Evolutionary conservation across 1,140 invertebrate genomes (phyloP), one percentile per base, ranked within the genome.

Genomic region (Melanaphis sacchari): DNA sequence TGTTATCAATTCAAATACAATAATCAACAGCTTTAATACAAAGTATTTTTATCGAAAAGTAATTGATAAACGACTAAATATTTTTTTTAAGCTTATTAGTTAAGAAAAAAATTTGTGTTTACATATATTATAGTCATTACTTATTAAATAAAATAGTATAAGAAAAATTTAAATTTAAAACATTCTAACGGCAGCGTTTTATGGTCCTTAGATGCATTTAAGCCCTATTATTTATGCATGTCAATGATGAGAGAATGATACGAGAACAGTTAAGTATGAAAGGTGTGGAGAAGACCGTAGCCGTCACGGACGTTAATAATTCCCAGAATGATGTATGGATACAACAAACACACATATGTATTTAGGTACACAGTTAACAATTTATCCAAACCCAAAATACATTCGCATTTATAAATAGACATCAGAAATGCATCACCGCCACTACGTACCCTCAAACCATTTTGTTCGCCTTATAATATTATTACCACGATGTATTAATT

Each of bases 271-370:
- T n/a, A 87, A 87, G 41, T 89, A 89, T 38, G 22, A 38, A 11
- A 52, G 46, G 46, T 89, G 87, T 52, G 22, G 46, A 89, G 46
- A 89, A 89, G 46, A 52, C 87, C 46, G 36, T 52, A 46, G 87
- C 87, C 87, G 87, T 89, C 46, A 76, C 90, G 59, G 90, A 41
- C 90, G 41, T 91, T 91, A 40, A 91, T 40, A 91, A 54, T 91
- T 91, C 54, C 43, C 22, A 31, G 90, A 91, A 91, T 66, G 54
- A 40, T 54, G 15, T 40, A 87, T 31, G 43, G n/a, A 87, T 87
- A 43, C 43, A 84, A 7, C 85, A 49, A 87, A 36, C 84, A 4
- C 43, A 87, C 40, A 85, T 85, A 85, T 87, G 84, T 43, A 43
- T 41, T 26, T 40, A 84, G 76, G 76, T 38, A 88, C 43, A 52